Base-by-base conservation (phyloP, 2,797 vertebrate genomes). In the Melanotaenia pygmaea region DNA sequence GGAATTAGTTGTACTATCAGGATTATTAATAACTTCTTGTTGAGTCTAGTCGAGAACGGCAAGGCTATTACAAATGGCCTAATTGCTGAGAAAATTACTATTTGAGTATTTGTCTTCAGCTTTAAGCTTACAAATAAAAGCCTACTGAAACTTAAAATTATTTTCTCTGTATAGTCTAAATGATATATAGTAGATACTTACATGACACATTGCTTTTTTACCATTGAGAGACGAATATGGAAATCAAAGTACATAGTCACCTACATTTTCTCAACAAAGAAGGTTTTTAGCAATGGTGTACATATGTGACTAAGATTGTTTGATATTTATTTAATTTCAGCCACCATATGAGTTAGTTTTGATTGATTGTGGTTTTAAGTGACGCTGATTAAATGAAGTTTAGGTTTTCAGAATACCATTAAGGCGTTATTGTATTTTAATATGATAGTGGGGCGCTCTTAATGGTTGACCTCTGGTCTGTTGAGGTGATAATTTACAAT, bases 401-500 rank as follows among this genome's bases (percentile, higher is more conserved):
- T 67, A 70, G 72, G 59, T 74, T 68, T 51, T 79, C 77, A 28
- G 51, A 87, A 79, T 35, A 43, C 77, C 74, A 81, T 87, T 76
- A 81, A 67, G 45, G 28, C 64, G 43, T 93, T 74, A 92, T 84
- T 38, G 90, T 74, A 35, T 82, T 89, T 90, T 90, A 90, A 91
- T 89, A 77, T 43, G 76, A 81, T 56, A 56, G 80, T 0, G 14
- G 64, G 73, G 37, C 66, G n/a, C 83, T 84, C 70, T 85, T 88
- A 80, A 86, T 67, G 69, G 67, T 75, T 83, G 88, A 90, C 89
- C 90, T 90, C 74, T 86, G 89, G 88, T 86, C 90, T 80, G n/a
- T 64, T 18, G 74, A 74, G 83, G 81, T 61, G 70, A 84, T 92
- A 59, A 91, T 90, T 91, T 88, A 88, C 57, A 13, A 20, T 51